Conservation (phyloP, 2,797 vertebrate species). For the Gobio occitaniae region DNA sequence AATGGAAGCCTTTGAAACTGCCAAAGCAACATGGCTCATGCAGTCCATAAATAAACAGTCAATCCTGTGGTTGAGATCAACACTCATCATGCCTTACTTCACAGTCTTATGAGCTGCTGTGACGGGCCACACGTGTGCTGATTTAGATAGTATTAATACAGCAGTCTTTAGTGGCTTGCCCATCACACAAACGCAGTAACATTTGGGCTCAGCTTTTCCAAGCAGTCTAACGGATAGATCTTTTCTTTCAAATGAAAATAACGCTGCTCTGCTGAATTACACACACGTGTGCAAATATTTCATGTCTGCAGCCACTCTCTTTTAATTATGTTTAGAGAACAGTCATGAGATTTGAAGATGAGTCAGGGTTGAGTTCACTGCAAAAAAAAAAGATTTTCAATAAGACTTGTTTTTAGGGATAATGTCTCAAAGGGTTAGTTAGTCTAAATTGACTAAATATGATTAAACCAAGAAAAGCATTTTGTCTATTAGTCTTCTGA, state of each 20-base stretch:
- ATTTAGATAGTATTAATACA: not conserved
- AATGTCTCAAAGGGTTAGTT: not conserved
- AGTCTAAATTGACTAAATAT: not conserved
- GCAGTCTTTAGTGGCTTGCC: not conserved
- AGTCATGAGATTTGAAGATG: conserved; percentile 13
- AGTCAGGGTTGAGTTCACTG: not conserved
- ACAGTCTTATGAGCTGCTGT: not conserved
- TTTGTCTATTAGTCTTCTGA: not conserved
- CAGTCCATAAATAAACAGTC: conserved; percentile 63
- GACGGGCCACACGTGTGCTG: not conserved
- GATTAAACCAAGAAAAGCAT: not conserved
- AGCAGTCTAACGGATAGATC: not conserved
- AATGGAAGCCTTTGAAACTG: conserved; percentile 73
- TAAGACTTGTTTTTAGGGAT: not conserved
- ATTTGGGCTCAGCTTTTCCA: not conserved
- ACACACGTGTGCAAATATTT: not conserved
- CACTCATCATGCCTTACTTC: conserved; percentile 11
- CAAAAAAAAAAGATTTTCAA: not conserved
- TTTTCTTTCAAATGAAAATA: conserved; percentile 22
- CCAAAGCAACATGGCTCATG: conserved; percentile 13
- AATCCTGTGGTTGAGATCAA: conserved; percentile 45
- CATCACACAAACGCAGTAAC: not conserved
- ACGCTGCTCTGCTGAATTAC: not conserved
- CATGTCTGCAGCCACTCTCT: conserved; percentile 13
- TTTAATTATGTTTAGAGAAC: conserved; percentile 14